phyloP scores from a whole-genome alignment of 53 echinoderm and acorn worm species.

The Temnopleurus reevesii region DNA sequence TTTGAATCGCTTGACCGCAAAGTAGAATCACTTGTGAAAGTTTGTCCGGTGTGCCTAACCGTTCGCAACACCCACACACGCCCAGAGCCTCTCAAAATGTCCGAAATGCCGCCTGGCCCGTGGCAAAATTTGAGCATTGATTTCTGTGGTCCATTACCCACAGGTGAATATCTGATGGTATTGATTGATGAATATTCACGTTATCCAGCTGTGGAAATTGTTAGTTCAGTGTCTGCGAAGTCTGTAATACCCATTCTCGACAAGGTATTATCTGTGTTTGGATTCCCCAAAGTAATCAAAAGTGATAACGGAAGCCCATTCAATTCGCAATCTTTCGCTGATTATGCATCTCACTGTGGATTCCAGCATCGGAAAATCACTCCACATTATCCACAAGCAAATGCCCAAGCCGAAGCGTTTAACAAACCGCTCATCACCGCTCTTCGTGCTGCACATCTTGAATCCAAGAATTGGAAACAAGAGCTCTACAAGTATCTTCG shows the following conservation, averaged over 20 bases:
- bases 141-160: slow-evolving; percentile 48
- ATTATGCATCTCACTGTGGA: slow-evolving; percentile 47
- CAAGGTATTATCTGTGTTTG: slow-evolving; percentile 55
- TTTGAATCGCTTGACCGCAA: slow-evolving; percentile 16
- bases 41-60: slow-evolving; percentile 32
- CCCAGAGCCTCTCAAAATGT: slow-evolving; percentile 28
- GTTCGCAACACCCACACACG: slow-evolving; percentile 15
- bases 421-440: slow-evolving; percentile 54
- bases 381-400: slow-evolving; percentile 49
- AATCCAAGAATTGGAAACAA: slow-evolving; percentile 60
- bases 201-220: slow-evolving; percentile 59
- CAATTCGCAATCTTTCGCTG: slow-evolving; percentile 21
- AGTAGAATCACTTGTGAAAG: slow-evolving; percentile 45
- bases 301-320: slow-evolving; percentile 57
- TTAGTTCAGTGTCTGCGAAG: slow-evolving; percentile 32
- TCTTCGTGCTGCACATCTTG: slow-evolving; percentile 40
- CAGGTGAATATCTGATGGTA: slow-evolving; percentile 57
- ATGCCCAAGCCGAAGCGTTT: slow-evolving; percentile 55
- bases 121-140: slow-evolving; percentile 58
- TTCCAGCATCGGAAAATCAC: slow-evolving; percentile 46
- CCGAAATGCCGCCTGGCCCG: slow-evolving; percentile 38
- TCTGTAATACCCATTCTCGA: slow-evolving; percentile 42
- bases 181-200: slow-evolving; percentile 57
- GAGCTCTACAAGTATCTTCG: slow-evolving; percentile 58
- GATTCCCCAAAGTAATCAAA: slow-evolving; percentile 55